Evolutionary conservation across 2,888 invertebrate species (phyloP), one percentile per base, ranked within the genome.

Genomic region (Drosophila lutescens): DNA sequence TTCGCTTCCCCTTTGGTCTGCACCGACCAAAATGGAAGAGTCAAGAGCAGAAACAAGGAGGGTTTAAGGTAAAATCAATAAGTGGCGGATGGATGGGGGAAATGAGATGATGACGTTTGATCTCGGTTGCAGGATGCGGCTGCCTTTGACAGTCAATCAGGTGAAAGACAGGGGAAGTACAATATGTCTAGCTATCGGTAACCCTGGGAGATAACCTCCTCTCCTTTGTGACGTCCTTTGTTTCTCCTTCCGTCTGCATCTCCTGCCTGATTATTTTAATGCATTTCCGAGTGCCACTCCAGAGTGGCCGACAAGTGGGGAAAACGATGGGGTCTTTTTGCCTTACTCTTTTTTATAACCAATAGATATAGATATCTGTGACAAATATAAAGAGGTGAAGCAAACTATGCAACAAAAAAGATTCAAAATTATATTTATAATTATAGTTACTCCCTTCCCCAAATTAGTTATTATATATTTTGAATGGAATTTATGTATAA

Each of bases 101-200:
- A 49, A 55, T 47, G 47, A 15, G 46, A 47, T 40, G 40, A 58
- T 46, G 58, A 34, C 38, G 56, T 50, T 46, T 46, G 40, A 66
- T 47, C 46, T 46, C 40, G 6, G 10, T 12, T n/a, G 49, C 41
- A 62, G 49, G 62, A 62, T 62, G 41, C 6, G 17, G n/a, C 55
- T 51, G 55, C 10, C 55, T 63, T 65, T 75, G 75, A 57, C 60
- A 71, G 68, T 68, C 74, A 74, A 74, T 74, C 74, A 74, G 40
- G 59, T 53, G 51, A 41, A 62, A 58, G 46, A 20, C 38, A 12
- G 15, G 55, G 49, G 54, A 40, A 50, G 56, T 49, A 40, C 74
- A 73, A 74, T 67, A 58, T 67, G 59, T 74, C 57, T 72, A 34
- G 54, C 43, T 53, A 32, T 46, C 4, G 23, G 36, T 36, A 36